Evolutionary conservation across 92 coral and sea anemone species (phyloP), one percentile per base, ranked within the genome.

Genomic region (Porites evermanni): DNA sequence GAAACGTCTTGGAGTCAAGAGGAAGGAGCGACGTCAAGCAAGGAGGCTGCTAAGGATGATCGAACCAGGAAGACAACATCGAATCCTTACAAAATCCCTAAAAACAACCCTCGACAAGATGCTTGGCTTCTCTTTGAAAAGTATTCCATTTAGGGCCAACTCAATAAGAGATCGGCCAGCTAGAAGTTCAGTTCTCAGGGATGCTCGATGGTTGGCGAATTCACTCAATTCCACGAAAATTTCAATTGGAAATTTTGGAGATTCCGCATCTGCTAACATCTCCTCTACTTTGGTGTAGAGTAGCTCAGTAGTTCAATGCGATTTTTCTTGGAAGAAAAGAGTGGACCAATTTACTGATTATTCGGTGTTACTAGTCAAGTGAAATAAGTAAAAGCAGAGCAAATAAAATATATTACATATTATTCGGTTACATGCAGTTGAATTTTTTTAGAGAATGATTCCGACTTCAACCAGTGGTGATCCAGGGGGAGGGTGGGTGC

Each of bases 171-270:
- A 79, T n/a, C 12, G 20, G 4, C 72, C 21, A 50, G 6, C 60
- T 44, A 65, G 72, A 1, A 79, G 23, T 18, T 21, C 80, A 77
- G 68, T 24, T 79, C 83, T 21, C 72, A 65, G 56, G 47, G 26
- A 79, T 6, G 72, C 23, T 6, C 72, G 83, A 32, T 79, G 83
- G 83, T 11, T 79, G 7, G 83, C 83, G 17, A 47, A 51, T n/a
- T 53, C 83, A 11, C 4, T 6, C 20, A 65, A 64, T 61, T 12
- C 20, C 8, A 38, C 80, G 9, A 13, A 17, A 58, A 60, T 59
- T 1, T 18, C 8, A 2, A 17, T 60, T 3, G 20, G 16, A 7
- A 26, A 18, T 73, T 12, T 67, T 18, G 72, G 21, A 44, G 18
- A 23, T 13, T 6, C 18, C 24, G 53, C 1, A 12, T 76, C 60